Evolutionary conservation across 2,113 vertebrate genomes (phyloP), one percentile per base, ranked within the genome.

Genomic region (Tragulus kanchil): DNA sequence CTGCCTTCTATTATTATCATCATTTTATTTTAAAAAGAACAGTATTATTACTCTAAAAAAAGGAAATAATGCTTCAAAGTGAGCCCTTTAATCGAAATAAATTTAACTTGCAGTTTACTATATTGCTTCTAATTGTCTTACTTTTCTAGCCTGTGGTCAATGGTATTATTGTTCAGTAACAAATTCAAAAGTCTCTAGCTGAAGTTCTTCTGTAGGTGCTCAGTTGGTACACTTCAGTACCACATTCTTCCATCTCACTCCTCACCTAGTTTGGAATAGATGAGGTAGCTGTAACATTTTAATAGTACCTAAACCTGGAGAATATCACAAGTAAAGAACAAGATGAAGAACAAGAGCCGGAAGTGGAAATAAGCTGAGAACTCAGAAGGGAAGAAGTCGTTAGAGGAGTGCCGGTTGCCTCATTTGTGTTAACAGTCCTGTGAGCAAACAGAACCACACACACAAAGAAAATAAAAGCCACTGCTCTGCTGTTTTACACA

Each of bases 31-130:
- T 21, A 79, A 50, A 82, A 79, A 96, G 28, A 42, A 69, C 42
- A 54, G 78, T 59, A 59, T 73, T 61, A 86, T 67, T 90, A 64
- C 45, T 94, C 61, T 92, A 73, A 83, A 89, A 8, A 79, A 93
- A 82, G 11, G 7, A 2, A 15, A n/a, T n/a, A n/a, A n/a, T n/a
- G n/a, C n/a, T 95, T 52, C 13, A 96, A 25, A 93, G 75, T 73
- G 91, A 93, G 59, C 84, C 10, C 42, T 62, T 81, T 92, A 45
- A 71, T 71, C 73, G 85, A 71, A 96, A 85, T 94, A 87, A 71
- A 56, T 64, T 56, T 67, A 81, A 90, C 28, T 59, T 11, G 78
- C 81, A 89, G 82, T 19, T 59, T n/a, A 78, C 78, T 78, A 1
- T 19, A 0, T 77, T 89, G n/a, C 17, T 17, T 71, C 64, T 93